Conservation (phyloP, 2,888 invertebrate species). For the Nymphalis c-album region DNA sequence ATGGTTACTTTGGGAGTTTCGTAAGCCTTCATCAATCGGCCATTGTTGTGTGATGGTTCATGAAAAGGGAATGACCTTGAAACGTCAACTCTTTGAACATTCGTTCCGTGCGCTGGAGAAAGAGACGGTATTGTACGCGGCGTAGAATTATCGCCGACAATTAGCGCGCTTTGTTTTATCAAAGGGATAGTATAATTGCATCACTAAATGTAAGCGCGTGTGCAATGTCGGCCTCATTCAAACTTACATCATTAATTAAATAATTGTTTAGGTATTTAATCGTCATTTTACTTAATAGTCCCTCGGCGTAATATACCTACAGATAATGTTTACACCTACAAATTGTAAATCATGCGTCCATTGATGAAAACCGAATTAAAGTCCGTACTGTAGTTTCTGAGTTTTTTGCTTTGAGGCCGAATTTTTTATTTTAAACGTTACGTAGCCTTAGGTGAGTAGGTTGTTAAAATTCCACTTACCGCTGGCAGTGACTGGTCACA, state of each 20-base stretch:
- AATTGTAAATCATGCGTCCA: too few species aligned
- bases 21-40: slow-evolving; percentile 33
- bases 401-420: too few species aligned
- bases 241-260: neutral
- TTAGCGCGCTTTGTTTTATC: neutral
- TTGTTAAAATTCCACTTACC: too few species aligned
- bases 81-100: slow-evolving; percentile 22
- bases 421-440: too few species aligned
- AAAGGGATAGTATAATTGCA: neutral
- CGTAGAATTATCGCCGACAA: neutral
- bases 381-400: too few species aligned
- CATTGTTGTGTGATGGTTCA: slow-evolving; percentile 30
- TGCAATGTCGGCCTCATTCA: too few species aligned
- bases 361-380: too few species aligned
- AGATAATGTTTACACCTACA: too few species aligned
- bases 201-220: neutral
- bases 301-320: too few species aligned
- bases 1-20: slow-evolving; percentile 4
- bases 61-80: slow-evolving; percentile 27
- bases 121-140: slow-evolving; percentile 4
- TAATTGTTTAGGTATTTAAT: neutral
- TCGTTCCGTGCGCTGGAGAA: slow-evolving; percentile 30
- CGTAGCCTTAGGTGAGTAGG: too few species aligned
- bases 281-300: neutral
- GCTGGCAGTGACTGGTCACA: too few species aligned